A percentile compares a stretch with the other conserved stretches of the same genome.
These are phyloP conservation scores for Xyliphius kryptos DNA, from an alignment of 2,113 vertebrate species.

Conservation along the genomic window DNA sequence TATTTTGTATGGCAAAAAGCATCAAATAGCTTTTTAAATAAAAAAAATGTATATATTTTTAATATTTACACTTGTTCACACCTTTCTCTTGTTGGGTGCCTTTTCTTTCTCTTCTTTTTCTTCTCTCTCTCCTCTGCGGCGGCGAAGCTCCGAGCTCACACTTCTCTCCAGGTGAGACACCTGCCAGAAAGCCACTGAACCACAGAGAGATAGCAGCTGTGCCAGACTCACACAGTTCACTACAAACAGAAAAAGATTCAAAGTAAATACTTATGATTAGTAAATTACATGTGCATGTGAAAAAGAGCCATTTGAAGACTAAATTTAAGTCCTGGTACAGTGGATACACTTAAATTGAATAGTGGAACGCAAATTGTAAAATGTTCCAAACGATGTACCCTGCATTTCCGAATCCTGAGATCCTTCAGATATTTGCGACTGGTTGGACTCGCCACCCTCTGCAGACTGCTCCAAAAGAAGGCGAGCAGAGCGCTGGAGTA, in stretches of 20 bases:
- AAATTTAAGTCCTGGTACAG: too few relatives aligned
- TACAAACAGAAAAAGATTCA: conserved; percentile 26
- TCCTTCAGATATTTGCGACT: conserved; percentile 48
- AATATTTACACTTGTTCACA: too few relatives aligned
- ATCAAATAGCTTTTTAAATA: too few relatives aligned
- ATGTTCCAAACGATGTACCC: too few relatives aligned
- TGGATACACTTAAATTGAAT: too few relatives aligned
- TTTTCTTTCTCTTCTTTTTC: conserved; percentile 65
- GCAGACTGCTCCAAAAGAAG: conserved; percentile 53
- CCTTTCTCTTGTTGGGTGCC: conserved; percentile 61
- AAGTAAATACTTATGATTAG: background rate
- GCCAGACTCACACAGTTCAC: conserved; percentile 71
- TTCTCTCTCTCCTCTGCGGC: conserved; percentile 76
- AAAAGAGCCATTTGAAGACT: too few relatives aligned
- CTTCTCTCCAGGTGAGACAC: conserved; percentile 82
- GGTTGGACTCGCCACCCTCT: conserved; percentile 47
- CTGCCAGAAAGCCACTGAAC: conserved; percentile 87
- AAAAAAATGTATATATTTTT: too few relatives aligned
- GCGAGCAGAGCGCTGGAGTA: conserved; percentile 72
- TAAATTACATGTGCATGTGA: too few relatives aligned
- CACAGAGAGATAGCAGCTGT: conserved; percentile 83
- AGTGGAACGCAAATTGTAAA: too few relatives aligned
- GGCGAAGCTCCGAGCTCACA: conserved; percentile 79
- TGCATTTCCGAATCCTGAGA: conserved; percentile 54
- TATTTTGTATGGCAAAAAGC: too few relatives aligned